Conservation (phyloP, 1,140 invertebrate species). For the Hylyphantes graminicola region DNA sequence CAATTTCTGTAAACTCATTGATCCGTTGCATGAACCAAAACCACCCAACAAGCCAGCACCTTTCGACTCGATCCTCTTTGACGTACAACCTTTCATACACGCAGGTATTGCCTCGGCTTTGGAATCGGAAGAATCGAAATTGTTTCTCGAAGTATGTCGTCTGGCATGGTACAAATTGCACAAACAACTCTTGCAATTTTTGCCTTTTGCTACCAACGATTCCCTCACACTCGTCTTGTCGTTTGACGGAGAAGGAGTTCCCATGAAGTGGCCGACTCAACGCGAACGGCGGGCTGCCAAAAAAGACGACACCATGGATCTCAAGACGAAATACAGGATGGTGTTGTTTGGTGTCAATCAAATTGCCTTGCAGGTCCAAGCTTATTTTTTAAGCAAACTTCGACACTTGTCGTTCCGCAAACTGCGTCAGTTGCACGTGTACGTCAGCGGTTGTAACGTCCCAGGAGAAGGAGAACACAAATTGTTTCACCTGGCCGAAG, state of each 20-base stretch:
- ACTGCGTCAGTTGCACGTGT: background rate
- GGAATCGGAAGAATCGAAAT: background rate
- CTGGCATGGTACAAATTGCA: background rate
- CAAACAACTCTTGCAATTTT: background rate
- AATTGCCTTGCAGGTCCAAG: constrained; percentile 8
- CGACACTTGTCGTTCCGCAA: background rate
- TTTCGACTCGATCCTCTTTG: constrained; percentile 9
- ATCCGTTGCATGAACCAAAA: background rate
- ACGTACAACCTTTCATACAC: constrained; percentile 5
- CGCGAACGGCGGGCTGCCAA: background rate
- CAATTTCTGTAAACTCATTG: constrained; percentile 18
- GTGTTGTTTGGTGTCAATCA: constrained; percentile 12
- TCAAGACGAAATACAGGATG: background rate
- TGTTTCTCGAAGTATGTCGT: background rate
- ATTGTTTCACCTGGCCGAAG: constrained; percentile 2
- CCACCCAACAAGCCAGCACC: background rate
- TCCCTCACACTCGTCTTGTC: background rate
- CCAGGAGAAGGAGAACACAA: constrained; percentile 36
- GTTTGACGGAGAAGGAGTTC: background rate
- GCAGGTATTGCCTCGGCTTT: background rate
- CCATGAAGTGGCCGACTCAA: constrained; percentile 39
- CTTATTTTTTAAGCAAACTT: background rate
- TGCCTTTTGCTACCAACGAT: background rate
- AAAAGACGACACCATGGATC: background rate
- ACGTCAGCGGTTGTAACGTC: constrained; percentile 4